Base-by-base conservation (phyloP, 2,113 vertebrate species). In the Oncorhynchus nerka region DNA sequence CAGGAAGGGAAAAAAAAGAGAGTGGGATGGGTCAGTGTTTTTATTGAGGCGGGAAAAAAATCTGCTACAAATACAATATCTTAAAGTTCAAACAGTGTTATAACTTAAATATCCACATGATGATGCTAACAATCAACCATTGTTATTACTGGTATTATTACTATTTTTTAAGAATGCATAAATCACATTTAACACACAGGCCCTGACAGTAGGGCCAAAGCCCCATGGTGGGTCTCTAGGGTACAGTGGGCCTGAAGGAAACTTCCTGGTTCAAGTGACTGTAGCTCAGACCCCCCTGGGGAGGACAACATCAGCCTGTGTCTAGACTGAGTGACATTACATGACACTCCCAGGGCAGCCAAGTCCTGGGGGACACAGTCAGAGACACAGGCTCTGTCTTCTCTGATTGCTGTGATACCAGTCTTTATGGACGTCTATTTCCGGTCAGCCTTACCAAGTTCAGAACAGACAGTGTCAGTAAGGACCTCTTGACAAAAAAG, bases 11-110 rank as follows among this genome's bases (percentile, higher is more conserved):
- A 70, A 65, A 7, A 39, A 39, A 4, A 2, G 51, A 69, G 30
- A 15, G 24, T 73, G 68, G 66, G 76, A 82, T 79, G 76, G 70
- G 74, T 79, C 81, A 74, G 80, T 83, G 80, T 76, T 87, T 89
- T 85, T 88, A 86, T 89, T 89, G 75, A 74, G 69, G 76, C 28
- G 28, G 75, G 76, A 4, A 2, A 7, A 70, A 68, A 68, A 8
- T 2, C 75, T 87, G 87, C 87, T 87, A 89, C 81, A 89, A 85
- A 87, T 85, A 89, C 85, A 87, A 48, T 87, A 89, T 78, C 62
- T 84, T 87, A 80, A 87, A 85, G 72, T 75, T 84, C 68, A 89
- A 85, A 87, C 75, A 77, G 82, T 76, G 68, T 75, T 83, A 86
- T 75, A 87, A 81, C 77, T 84, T 81, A 68, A 81, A 81, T 78